Evolutionary conservation across 2,888 invertebrate genomes (phyloP), one percentile per base, ranked within the genome.

Genomic region (Pherbina coryleti): DNA sequence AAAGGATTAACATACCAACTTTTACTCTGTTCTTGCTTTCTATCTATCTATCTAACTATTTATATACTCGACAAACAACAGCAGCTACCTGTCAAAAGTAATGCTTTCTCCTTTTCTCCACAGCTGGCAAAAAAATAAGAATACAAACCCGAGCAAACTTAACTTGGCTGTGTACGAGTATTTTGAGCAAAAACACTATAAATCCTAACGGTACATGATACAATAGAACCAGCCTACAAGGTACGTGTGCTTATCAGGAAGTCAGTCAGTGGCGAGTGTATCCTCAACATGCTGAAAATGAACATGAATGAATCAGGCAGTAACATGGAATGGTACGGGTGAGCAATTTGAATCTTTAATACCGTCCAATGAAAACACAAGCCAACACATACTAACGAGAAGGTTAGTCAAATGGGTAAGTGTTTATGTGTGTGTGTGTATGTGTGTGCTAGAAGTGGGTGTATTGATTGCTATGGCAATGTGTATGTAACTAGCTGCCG

Each of bases 341-440:
- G 53, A 53, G 34, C 77, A 81, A 80, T 81, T 82, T 82, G 77
- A 81, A 82, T 82, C 80, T 79, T 80, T 82, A 82, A 82, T 79
- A 71, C 79, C 51, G 80, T 71, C 82, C 82, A 82, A 82, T 82
- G 82, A 81, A 82, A 82, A 82, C 80, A 81, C 75, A 76, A 62
- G 75, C 75, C 77, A 77, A 77, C 75, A 75, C 75, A 77, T 72
- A 76, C 74, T 44, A 62, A 17, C 34, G 44, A 49, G 7, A 71
- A 25, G 14, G 28, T 51, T 37, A 1, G 28, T 55, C 17, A 25
- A 53, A 34, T 5, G 14, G 31, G 8, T 25, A 22, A 9, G 72
- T 17, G 19, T 25, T 44, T 57, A 64, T 37, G 67, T 64, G 37
- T 66, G 25, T 53, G 55, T 69, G 37, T 73, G 49, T 75, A 37